phyloP scores from a whole-genome alignment of 1,140 invertebrate species.

The Aphidius ervi region DNA sequence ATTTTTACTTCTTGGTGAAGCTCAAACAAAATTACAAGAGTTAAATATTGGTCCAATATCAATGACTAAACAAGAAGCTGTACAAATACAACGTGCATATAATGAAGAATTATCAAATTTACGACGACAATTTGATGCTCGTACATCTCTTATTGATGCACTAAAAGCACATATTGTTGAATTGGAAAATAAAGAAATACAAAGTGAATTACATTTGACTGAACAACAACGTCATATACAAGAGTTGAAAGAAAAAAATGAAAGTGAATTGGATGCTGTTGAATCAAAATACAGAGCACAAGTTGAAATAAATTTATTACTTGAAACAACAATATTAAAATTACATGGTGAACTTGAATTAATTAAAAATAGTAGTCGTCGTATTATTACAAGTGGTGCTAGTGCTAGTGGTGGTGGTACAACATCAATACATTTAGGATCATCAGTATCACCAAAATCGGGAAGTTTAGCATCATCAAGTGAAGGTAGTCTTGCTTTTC shows the following conservation, averaged over 20 bases:
- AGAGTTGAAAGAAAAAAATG: conserved; percentile 53
- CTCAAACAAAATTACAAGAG: conserved; percentile 43
- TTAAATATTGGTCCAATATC: conserved; percentile 35
- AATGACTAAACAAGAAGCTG: conserved; percentile 41
- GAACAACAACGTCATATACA: conserved; percentile 53
- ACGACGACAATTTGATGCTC: conserved; percentile 47
- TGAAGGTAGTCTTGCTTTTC: conserved; percentile 48
- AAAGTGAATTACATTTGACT: conserved; percentile 50
- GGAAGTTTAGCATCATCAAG: conserved; percentile 50
- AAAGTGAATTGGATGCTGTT: conserved; percentile 56
- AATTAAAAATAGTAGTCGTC: conserved; percentile 27
- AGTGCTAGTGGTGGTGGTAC: conserved; percentile 28
- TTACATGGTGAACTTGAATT: conserved; percentile 55
- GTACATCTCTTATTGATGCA: conserved; percentile 46
- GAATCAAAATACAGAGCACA: conserved; percentile 71
- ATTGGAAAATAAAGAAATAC: conserved; percentile 49
- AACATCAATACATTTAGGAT: conserved; percentile 37
- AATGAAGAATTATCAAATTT: conserved; percentile 46
- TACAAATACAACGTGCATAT: conserved; percentile 42
- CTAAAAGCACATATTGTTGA: conserved; percentile 45
- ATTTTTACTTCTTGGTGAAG: conserved; percentile 53
- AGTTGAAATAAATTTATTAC: conserved; percentile 61
- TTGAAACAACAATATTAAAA: conserved; percentile 66
- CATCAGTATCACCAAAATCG: conserved; percentile 48
- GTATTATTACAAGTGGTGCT: conserved; percentile 16